Evolutionary conservation across 35 echinoderm and acorn worm species (phyloP).

Genomic region (Ptychodera flava): DNA sequence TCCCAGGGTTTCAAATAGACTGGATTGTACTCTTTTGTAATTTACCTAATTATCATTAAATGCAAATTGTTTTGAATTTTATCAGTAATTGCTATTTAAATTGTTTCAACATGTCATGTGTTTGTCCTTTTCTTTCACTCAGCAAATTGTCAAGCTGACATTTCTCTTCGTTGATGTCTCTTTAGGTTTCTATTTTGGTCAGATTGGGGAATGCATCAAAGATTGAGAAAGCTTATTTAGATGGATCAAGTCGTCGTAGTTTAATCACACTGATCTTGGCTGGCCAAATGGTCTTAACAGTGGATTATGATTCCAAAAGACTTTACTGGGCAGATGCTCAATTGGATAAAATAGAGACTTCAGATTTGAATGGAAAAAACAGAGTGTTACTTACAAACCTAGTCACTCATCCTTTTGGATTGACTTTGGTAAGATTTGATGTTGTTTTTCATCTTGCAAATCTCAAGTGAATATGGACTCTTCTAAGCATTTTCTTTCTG

Average conservation of each 20-base stretch:
- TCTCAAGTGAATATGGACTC: not conserved
- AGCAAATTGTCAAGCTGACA: too few relatives aligned
- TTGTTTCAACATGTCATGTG: too few relatives aligned
- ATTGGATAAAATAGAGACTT: constrained; percentile 73
- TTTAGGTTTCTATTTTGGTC: constrained; percentile 91
- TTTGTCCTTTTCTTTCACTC: too few relatives aligned
- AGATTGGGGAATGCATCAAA: constrained; percentile 80
- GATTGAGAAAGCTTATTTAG: constrained; percentile 86
- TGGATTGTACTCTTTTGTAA: too few relatives aligned
- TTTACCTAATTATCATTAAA: too few relatives aligned
- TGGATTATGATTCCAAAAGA: constrained; percentile 54
- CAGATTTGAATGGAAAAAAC: constrained; percentile 57
- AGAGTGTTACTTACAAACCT: constrained; percentile 39
- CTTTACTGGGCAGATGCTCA: constrained; percentile 86
- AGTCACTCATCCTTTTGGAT: constrained; percentile 53
- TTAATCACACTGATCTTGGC: constrained; percentile 56
- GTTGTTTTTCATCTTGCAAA: not conserved
- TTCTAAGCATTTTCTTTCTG: not conserved
- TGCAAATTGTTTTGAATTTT: too few relatives aligned
- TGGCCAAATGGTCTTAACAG: constrained; percentile 73
- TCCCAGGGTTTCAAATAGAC: too few relatives aligned
- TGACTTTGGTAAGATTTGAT: constrained; percentile 92
- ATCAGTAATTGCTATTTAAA: too few relatives aligned
- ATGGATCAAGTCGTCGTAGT: constrained; percentile 67
- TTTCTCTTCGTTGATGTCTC: too few relatives aligned